Evolutionary conservation across 30 jellyfish, hydroid and myxozoan species (phyloP).

Genomic region (Hydra vulgaris): DNA sequence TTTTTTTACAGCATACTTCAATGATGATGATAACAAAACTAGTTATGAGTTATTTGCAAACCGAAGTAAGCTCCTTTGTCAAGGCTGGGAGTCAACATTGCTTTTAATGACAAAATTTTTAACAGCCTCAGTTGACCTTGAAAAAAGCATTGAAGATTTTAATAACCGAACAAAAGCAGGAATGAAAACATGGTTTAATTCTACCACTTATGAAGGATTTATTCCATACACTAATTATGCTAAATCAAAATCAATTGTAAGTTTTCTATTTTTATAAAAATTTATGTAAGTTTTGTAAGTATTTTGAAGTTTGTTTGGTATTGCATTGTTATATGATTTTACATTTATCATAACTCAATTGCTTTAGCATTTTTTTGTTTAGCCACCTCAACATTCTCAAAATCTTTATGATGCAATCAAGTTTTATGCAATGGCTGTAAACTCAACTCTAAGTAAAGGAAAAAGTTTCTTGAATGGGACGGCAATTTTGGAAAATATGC

Average conservation of each 20-base stretch:
- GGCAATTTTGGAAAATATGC: slow-evolving; percentile 27
- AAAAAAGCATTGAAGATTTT: slow-evolving; percentile 2
- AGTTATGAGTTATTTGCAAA: slow-evolving; percentile 8
- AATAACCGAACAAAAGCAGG: slow-evolving; percentile 13
- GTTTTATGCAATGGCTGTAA: slow-evolving; percentile 71
- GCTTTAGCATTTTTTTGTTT: slow-evolving; percentile 2
- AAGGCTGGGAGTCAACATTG: slow-evolving; percentile 32
- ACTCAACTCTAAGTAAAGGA: slow-evolving; percentile 38
- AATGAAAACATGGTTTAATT: slow-evolving; percentile 24
- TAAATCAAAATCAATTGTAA: background rate
- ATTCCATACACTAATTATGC: slow-evolving; percentile 13
- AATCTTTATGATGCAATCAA: slow-evolving; percentile 73
- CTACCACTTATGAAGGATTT: slow-evolving; percentile 4
- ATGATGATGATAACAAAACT: background rate
- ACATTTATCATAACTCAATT: no score
- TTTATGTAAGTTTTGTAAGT: no score
- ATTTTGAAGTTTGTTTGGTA: no score
- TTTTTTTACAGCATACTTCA: no score
- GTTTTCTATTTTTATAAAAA: background rate
- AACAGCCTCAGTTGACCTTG: background rate
- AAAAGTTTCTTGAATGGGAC: slow-evolving; percentile 26
- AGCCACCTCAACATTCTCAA: slow-evolving; percentile 65
- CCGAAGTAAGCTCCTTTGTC: slow-evolving; percentile 15
- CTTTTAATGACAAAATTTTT: slow-evolving; percentile 17
- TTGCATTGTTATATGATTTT: no score